phyloP scores from a whole-genome alignment of 2,797 vertebrate genomes.

The Mareca penelope region DNA sequence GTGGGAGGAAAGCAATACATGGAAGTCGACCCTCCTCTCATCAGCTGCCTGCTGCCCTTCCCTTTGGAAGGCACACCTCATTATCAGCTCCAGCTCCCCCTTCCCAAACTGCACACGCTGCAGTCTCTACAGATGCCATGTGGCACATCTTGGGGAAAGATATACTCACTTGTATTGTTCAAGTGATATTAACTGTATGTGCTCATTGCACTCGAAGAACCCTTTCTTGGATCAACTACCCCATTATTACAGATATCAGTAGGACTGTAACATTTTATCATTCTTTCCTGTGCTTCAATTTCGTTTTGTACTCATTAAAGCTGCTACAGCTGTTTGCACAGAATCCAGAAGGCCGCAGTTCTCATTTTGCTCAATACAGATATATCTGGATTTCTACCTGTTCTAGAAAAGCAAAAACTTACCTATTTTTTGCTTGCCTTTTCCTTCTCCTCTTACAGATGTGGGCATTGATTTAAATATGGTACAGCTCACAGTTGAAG shows the following conservation, averaged over 20 bases:
- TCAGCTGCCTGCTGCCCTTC: neutral
- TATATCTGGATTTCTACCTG: neutral
- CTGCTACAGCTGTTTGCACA: neutral
- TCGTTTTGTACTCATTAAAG: neutral
- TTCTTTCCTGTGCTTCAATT: neutral
- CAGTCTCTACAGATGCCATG: neutral
- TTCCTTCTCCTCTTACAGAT: neutral
- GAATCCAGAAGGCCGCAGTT: neutral
- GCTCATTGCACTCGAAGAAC: neutral
- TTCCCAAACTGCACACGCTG: neutral
- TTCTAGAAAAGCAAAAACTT: neutral
- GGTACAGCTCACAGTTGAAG: neutral
- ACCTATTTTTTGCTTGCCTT: neutral
- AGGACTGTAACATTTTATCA: neutral
- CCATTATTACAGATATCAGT: neutral
- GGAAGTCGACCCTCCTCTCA: neutral
- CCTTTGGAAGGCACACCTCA: neutral
- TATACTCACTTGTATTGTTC: neutral
- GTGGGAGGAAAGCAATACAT: accelerated
- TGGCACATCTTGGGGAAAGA: neutral
- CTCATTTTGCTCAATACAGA: neutral
- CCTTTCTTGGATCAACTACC: neutral
- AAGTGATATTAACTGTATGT: neutral
- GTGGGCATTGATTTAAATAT: neutral
- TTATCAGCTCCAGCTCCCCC: neutral